Evolutionary conservation across 2,888 invertebrate species (phyloP).

Genomic region (Camponotus fellah): DNA sequence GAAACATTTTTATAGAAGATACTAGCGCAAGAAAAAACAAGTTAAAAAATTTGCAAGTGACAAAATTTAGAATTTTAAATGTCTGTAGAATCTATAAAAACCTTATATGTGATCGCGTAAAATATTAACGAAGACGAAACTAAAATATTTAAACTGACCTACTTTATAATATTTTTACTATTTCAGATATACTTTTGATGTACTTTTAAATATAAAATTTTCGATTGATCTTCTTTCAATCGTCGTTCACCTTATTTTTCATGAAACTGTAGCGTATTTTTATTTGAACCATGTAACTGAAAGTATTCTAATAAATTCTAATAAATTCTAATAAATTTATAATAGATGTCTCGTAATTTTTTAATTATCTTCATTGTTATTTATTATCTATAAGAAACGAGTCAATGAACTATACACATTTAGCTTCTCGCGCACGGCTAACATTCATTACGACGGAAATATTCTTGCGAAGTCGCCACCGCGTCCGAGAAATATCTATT

Average conservation of each 20-base stretch:
- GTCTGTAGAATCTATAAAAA: neutral
- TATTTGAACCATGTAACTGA: neutral
- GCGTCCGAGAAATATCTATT: slow-evolving; percentile 42
- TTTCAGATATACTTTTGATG: neutral
- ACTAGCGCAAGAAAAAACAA: neutral
- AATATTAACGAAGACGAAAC: neutral
- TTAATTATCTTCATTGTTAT: neutral
- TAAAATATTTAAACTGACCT: slow-evolving; percentile 3
- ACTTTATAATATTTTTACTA: slow-evolving; percentile 16
- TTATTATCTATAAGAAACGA: neutral
- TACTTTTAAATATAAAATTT: neutral
- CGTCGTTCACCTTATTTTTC: neutral
- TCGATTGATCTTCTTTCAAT: neutral
- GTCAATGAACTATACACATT: neutral
- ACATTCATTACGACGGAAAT: slow-evolving; percentile 9
- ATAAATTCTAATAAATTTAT: neutral
- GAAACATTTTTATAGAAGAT: neutral
- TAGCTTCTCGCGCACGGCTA: neutral
- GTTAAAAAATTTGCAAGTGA: neutral
- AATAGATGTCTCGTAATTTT: neutral
- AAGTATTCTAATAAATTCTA: neutral
- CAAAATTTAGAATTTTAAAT: neutral
- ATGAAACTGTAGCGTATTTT: neutral
- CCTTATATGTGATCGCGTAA: neutral
- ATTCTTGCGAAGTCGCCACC: neutral